Percentiles rank a stretch among this genome's conserved stretches.
phyloP scores from a whole-genome alignment of 2,888 invertebrate species.

The Mactromeris polynyma region DNA sequence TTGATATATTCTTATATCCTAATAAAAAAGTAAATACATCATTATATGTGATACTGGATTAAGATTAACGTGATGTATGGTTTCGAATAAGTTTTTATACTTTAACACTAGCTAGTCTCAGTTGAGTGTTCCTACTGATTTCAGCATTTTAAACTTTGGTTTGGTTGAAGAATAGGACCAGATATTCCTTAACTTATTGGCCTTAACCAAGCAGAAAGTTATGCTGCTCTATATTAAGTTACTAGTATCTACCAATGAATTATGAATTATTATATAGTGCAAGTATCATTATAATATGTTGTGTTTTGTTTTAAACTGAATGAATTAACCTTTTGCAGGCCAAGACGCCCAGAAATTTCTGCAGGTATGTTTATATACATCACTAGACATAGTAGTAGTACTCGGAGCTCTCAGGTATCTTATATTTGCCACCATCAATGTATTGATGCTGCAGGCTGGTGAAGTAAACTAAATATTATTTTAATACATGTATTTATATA shows the following conservation, averaged over 20 bases:
- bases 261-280: not conserved
- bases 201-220: not conserved
- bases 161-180: not conserved
- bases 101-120: too few relatives aligned
- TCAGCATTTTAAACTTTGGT: not conserved
- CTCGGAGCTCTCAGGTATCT: not conserved
- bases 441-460: not conserved
- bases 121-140: too few relatives aligned
- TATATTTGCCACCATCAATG: not conserved
- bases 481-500: not conserved
- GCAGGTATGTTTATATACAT: not conserved
- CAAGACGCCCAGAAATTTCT: slow-evolving; percentile 1
- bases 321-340: not conserved
- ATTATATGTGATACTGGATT: too few relatives aligned
- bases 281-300: not conserved
- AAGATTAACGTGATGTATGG: too few relatives aligned
- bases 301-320: not conserved
- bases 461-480: not conserved
- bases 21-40: too few relatives aligned
- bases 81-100: too few relatives aligned
- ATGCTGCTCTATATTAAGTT: too few relatives aligned
- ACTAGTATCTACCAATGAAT: too few relatives aligned
- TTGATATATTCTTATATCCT: too few relatives aligned
- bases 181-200: not conserved
- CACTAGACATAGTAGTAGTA: not conserved